Evolutionary conservation across 2,797 vertebrate species (phyloP).

Genomic region (Neosalanx taihuensis): DNA sequence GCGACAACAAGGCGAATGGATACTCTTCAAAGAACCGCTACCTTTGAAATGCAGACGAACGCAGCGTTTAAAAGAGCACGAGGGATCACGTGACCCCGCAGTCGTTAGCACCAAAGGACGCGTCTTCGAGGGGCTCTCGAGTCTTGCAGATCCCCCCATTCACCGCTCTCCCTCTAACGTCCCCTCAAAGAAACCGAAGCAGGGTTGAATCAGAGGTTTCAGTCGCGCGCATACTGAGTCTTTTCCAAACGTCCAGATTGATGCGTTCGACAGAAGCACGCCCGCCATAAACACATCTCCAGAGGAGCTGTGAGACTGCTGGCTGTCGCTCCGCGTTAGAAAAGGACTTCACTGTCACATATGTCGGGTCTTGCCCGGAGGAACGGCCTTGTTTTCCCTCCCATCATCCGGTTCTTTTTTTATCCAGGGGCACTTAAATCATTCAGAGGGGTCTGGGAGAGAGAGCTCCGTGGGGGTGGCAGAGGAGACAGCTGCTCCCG

Average conservation of each 20-base stretch:
- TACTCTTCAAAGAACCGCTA: too few relatives aligned
- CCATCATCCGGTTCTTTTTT: slow-evolving; percentile 56
- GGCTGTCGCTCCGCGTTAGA: slow-evolving; percentile 19
- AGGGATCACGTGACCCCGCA: too few relatives aligned
- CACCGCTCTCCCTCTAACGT: too few relatives aligned
- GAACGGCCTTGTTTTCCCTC: slow-evolving; percentile 45
- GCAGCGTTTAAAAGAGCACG: too few relatives aligned
- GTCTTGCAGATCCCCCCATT: neutral
- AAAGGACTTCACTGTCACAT: slow-evolving; percentile 33
- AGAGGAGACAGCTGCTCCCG: slow-evolving; percentile 45
- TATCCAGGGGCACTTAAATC: slow-evolving; percentile 65
- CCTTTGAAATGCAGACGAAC: too few relatives aligned
- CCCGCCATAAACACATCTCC: too few relatives aligned
- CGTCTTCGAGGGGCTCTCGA: neutral
- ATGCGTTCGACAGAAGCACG: too few relatives aligned
- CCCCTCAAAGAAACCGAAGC: too few relatives aligned
- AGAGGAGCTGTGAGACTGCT: slow-evolving; percentile 7
- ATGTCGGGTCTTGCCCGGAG: slow-evolving; percentile 48
- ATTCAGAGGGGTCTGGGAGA: slow-evolving; percentile 58
- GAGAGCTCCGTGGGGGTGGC: slow-evolving; percentile 41
- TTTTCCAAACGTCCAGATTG: too few relatives aligned
- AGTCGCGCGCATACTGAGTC: too few relatives aligned
- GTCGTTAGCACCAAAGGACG: neutral
- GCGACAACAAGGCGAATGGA: neutral
- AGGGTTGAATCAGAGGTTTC: too few relatives aligned